Conservation (phyloP, 2,113 vertebrate species). For the Zapus hudsonius region DNA sequence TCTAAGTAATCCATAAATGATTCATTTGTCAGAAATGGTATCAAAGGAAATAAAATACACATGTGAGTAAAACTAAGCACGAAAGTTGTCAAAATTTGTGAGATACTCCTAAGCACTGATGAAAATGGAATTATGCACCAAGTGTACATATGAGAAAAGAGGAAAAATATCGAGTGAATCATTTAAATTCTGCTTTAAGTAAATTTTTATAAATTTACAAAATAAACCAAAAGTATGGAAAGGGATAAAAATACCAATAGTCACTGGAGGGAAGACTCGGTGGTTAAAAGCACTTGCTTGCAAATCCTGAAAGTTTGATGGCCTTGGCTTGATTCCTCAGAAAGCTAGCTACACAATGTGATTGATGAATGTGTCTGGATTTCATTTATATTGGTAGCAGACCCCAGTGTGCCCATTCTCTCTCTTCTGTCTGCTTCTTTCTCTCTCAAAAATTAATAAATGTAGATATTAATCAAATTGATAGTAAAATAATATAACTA, state of each 20-base stretch:
- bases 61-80: neutral
- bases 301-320: too few relatives aligned
- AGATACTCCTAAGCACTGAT: neutral
- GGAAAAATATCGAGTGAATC: neutral
- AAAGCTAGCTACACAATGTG: too few relatives aligned
- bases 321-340: too few relatives aligned
- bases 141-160: neutral
- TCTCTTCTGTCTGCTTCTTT: too few relatives aligned
- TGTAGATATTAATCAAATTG: too few relatives aligned
- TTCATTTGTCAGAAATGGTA: neutral
- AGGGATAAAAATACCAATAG: neutral
- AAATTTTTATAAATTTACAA: neutral
- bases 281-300: neutral
- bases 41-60: neutral
- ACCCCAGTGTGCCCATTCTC: too few relatives aligned
- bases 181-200: neutral
- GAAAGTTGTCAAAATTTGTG: too few relatives aligned
- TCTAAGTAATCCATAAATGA: neutral
- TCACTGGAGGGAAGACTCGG: neutral
- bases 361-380: too few relatives aligned
- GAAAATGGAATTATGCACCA: neutral
- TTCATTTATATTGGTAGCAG: too few relatives aligned
- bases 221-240: neutral
- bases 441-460: too few relatives aligned
- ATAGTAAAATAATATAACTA: neutral